These are phyloP conservation scores for Mungos mungo DNA, from an alignment of 2,113 vertebrate species.

Conservation along the genomic window DNA sequence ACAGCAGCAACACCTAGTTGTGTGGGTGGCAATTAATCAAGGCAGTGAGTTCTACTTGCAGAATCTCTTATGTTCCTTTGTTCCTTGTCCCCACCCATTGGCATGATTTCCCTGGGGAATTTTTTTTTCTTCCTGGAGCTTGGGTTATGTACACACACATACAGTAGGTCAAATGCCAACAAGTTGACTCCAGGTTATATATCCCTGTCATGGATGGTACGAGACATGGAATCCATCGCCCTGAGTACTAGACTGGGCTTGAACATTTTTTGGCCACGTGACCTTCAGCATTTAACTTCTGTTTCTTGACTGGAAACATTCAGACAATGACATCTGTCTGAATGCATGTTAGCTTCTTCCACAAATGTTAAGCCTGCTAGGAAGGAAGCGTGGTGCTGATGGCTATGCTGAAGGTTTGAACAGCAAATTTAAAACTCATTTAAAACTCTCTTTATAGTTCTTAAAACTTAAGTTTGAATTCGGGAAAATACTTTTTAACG, in stretches of 20 bases:
- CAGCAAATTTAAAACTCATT: not conserved
- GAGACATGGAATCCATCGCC: not conserved
- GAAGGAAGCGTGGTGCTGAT: not conserved
- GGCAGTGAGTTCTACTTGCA: constrained; percentile 68
- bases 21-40: constrained; percentile 82
- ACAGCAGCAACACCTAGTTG: constrained; percentile 77
- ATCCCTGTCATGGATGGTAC: not conserved
- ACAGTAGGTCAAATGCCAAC: constrained; percentile 44
- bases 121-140: constrained; percentile 46
- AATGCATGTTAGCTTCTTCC: not conserved
- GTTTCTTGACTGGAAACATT: not conserved
- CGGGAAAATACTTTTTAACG: not conserved
- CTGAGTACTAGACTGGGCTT: not conserved
- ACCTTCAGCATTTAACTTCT: not conserved
- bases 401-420: not conserved
- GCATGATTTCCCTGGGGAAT: constrained; percentile 47
- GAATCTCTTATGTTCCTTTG: constrained; percentile 64
- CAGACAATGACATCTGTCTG: not conserved
- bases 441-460: not conserved
- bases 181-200: accelerated
- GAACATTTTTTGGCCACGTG: not conserved
- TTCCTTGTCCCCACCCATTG: constrained; percentile 74
- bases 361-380: not conserved
- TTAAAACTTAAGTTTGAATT: constrained; percentile 10
- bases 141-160: not conserved